These are phyloP conservation scores for Ferdinandea cuprea DNA, from an alignment of 2,888 invertebrate species.

Conservation along the genomic window DNA sequence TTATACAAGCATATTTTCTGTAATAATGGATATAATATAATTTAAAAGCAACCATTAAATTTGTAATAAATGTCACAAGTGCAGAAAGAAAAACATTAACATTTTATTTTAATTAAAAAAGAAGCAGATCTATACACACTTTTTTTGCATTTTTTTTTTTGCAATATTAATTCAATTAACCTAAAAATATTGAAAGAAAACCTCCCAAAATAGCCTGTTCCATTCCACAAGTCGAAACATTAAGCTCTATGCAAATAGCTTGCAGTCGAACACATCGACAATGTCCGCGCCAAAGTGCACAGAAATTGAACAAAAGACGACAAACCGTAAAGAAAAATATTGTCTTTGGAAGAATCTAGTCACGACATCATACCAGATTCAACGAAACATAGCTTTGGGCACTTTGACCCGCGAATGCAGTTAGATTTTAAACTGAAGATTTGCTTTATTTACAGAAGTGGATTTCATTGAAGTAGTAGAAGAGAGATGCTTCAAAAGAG, in stretches of 20 bases:
- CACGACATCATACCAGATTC: constrained; percentile 51
- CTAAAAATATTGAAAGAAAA: constrained; percentile 40
- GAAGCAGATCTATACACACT: background rate
- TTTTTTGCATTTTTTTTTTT: too few relatives aligned
- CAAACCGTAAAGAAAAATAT: constrained; percentile 2
- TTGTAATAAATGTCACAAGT: too few relatives aligned
- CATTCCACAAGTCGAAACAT: background rate
- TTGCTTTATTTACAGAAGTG: constrained; percentile 26
- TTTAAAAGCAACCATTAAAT: too few relatives aligned
- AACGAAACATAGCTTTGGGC: constrained; percentile 37
- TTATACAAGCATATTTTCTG: too few relatives aligned
- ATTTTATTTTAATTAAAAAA: background rate
- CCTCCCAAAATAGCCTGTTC: constrained; percentile 12
- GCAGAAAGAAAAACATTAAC: too few relatives aligned
- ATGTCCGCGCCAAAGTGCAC: background rate
- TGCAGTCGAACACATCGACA: background rate
- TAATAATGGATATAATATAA: too few relatives aligned
- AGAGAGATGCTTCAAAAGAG: constrained; percentile 27
- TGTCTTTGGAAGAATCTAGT: constrained; percentile 61
- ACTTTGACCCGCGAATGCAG: constrained; percentile 41
- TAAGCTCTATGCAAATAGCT: constrained; percentile 31
- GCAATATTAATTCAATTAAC: constrained; percentile 31
- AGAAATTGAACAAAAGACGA: constrained; percentile 2
- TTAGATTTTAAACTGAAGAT: constrained; percentile 57
- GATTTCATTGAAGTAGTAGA: constrained; percentile 45